phyloP scores from a whole-genome alignment of 2,888 invertebrate species.

The Mythimna loreyi region DNA sequence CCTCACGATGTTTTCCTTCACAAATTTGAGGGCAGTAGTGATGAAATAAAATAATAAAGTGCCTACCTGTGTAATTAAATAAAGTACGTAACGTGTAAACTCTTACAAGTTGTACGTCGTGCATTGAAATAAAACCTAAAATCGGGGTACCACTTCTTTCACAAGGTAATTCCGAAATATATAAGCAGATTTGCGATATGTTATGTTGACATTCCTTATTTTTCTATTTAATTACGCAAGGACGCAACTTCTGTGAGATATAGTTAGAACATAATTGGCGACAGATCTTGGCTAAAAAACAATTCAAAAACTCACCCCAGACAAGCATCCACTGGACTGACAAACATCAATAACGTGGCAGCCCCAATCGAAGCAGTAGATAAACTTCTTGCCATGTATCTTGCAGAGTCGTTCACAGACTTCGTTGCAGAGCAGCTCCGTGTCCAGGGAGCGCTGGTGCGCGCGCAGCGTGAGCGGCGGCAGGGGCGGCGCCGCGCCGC shows the following conservation, averaged over 20 bases:
- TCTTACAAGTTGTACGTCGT: too few relatives aligned
- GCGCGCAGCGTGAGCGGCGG: constrained; percentile 80
- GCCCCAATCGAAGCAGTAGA: constrained; percentile 90
- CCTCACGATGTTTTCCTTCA: too few relatives aligned
- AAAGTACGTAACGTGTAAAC: too few relatives aligned
- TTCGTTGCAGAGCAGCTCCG: constrained; percentile 87
- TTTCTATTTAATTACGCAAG: background rate
- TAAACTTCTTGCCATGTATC: constrained; percentile 84
- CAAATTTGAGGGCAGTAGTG: too few relatives aligned
- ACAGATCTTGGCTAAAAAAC: background rate
- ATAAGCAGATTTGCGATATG: background rate
- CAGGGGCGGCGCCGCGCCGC: constrained; percentile 50
- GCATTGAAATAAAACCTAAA: too few relatives aligned
- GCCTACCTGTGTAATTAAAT: too few relatives aligned
- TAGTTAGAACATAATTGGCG: background rate
- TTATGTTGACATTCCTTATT: background rate
- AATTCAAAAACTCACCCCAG: constrained; percentile 80
- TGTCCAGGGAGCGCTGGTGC: constrained; percentile 86
- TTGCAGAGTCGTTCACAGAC: constrained; percentile 87
- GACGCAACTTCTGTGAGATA: background rate
- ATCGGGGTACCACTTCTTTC: too few relatives aligned
- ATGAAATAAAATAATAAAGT: too few relatives aligned
- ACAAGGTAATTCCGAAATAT: background rate
- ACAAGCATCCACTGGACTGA: constrained; percentile 88
- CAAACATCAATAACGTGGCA: constrained; percentile 89